phyloP scores from a whole-genome alignment of 2,888 invertebrate species.

The Ophion ventricosus region DNA sequence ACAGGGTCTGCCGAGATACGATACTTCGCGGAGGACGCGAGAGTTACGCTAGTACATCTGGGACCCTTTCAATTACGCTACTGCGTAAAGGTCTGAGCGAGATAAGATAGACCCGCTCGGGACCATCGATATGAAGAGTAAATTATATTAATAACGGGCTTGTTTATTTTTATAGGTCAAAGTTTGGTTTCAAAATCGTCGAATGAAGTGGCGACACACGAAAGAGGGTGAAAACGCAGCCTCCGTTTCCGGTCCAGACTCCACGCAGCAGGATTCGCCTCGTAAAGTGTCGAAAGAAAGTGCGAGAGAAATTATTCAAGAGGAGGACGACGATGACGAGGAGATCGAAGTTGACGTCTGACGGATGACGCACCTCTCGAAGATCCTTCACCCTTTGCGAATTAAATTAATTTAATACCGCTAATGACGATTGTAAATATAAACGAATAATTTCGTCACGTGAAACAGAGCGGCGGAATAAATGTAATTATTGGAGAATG shows the following conservation, averaged over 20 bases:
- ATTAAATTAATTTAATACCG: conserved; percentile 13
- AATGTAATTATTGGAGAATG: not conserved
- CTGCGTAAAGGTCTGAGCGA: too few relatives aligned
- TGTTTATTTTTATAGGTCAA: conserved; percentile 87
- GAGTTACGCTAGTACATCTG: too few relatives aligned
- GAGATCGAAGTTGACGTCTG: conserved; percentile 78
- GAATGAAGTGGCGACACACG: conserved; percentile 95
- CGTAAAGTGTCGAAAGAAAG: conserved; percentile 44
- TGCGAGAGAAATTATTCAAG: conserved; percentile 7
- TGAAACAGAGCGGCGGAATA: not conserved
- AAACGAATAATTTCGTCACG: conserved; percentile 4
- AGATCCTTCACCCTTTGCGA: not conserved
- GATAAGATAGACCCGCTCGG: too few relatives aligned
- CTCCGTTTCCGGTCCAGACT: conserved; percentile 66
- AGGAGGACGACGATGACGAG: conserved; percentile 68
- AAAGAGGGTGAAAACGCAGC: conserved; percentile 85
- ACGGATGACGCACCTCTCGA: conserved; percentile 8
- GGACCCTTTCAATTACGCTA: too few relatives aligned
- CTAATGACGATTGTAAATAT: conserved; percentile 49
- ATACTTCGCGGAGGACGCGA: too few relatives aligned
- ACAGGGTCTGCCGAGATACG: too few relatives aligned
- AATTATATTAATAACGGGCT: not conserved
- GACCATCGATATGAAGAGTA: not conserved
- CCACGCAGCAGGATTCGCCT: conserved; percentile 68
- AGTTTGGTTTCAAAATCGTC: conserved; percentile 96